Percentiles rank a stretch among this genome's conserved stretches.
Conservation (phyloP, 2,113 vertebrate species). For the Tichodroma muraria region DNA sequence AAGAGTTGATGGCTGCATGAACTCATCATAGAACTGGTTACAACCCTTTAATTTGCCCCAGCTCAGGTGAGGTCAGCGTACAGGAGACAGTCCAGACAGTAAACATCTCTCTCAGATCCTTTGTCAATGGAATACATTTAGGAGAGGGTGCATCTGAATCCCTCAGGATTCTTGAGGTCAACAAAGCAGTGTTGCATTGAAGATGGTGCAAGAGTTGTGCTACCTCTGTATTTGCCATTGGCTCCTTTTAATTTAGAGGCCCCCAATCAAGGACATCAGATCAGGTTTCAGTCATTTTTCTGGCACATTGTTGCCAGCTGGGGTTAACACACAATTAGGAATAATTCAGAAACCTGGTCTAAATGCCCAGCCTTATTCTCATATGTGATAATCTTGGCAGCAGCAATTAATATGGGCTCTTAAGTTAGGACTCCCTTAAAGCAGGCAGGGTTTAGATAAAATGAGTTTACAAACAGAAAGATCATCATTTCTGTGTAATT, state of each 20-base stretch:
- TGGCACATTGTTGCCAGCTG: not conserved
- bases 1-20: not conserved
- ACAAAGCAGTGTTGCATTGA: not conserved
- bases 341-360: not conserved
- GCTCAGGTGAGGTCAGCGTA: not conserved
- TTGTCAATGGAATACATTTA: not conserved
- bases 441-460: not conserved
- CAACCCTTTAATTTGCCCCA: not conserved
- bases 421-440: not conserved
- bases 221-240: not conserved
- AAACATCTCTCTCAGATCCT: not conserved
- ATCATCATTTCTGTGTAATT: not conserved
- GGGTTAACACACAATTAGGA: not conserved
- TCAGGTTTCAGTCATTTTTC: not conserved
- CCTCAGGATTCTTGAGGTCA: not conserved
- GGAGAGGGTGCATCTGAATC: not conserved
- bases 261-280: not conserved
- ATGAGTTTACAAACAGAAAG: not conserved
- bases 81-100: not conserved
- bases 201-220: not conserved
- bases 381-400: not conserved
- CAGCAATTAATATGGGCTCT: not conserved
- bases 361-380: not conserved
- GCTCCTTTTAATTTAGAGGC: not conserved
- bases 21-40: not conserved